A percentile compares a stretch with the other conserved stretches of the same genome.
phyloP scores from a whole-genome alignment of 92 coral and sea anemone species.

The Porites cylindrica region DNA sequence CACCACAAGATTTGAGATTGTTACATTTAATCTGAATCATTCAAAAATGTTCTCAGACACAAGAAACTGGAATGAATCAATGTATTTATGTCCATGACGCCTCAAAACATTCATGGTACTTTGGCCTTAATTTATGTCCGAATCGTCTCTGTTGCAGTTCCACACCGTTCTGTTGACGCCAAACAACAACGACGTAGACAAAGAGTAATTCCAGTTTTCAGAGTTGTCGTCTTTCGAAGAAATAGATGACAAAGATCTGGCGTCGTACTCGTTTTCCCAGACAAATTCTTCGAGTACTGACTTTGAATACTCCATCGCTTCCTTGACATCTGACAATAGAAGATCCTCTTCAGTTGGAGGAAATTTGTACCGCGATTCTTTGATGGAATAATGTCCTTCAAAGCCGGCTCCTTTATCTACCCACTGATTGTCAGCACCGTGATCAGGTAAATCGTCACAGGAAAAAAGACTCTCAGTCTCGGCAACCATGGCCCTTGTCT shows the following conservation, averaged over 20 bases:
- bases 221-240: not conserved
- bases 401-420: not conserved
- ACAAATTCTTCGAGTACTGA: not conserved
- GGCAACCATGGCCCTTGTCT: not conserved
- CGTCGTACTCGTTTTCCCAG: not conserved
- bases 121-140: not conserved
- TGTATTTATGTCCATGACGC: slow-evolving; percentile 3
- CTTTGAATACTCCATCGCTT: slow-evolving; percentile 16
- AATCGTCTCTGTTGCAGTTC: not conserved
- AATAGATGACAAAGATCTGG: not conserved
- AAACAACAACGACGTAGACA: not conserved
- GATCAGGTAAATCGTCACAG: not conserved
- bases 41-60: not conserved
- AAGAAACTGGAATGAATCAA: not conserved
- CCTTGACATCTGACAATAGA: not conserved
- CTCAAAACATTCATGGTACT: not conserved
- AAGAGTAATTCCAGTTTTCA: not conserved
- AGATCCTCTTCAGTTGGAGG: slow-evolving; percentile 20
- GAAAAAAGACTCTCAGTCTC: not conserved
- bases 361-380: not conserved
- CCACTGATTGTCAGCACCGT: not conserved
- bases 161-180: no score
- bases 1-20: no score
- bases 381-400: not conserved
- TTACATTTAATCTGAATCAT: no score